Conservation (phyloP, 2,888 invertebrate species). For the Drosophila setosimentum region DNA sequence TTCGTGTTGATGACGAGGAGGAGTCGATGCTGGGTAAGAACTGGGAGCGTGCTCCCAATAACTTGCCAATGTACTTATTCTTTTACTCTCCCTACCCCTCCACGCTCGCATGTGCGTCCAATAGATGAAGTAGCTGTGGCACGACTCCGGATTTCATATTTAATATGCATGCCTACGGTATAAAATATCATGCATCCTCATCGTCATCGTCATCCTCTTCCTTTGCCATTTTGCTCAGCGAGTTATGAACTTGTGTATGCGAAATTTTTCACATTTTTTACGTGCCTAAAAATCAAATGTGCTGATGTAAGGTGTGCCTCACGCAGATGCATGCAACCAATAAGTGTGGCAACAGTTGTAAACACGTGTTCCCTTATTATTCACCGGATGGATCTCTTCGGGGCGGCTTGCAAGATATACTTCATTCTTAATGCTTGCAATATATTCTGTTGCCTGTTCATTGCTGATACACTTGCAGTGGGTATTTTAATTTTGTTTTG, state of each 20-base stretch:
- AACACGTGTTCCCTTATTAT: slow-evolving; percentile 59
- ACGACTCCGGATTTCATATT: slow-evolving; percentile 52
- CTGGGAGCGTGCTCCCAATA: slow-evolving; percentile 34
- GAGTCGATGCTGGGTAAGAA: neutral
- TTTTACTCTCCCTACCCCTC: neutral
- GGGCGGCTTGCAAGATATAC: neutral
- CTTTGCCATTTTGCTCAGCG: slow-evolving; percentile 45
- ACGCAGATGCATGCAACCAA: neutral
- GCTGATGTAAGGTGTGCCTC: slow-evolving; percentile 31
- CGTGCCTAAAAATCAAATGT: slow-evolving; percentile 69
- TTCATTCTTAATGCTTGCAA: slow-evolving; percentile 16
- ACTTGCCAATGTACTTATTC: slow-evolving; percentile 55
- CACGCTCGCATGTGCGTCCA: slow-evolving; percentile 11
- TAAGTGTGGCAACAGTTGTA: slow-evolving; percentile 50
- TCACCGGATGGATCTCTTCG: slow-evolving; percentile 17
- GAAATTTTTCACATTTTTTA: slow-evolving; percentile 75
- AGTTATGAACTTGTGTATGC: slow-evolving; percentile 72
- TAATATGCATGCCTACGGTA: slow-evolving; percentile 74
- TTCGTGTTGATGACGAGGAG: slow-evolving; percentile 69
- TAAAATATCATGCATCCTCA: slow-evolving; percentile 12
- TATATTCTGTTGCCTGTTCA: neutral
- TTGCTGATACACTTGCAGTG: neutral
- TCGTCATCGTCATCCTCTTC: slow-evolving; percentile 10
- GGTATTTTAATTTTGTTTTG: neutral
- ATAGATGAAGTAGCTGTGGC: slow-evolving; percentile 49